A percentile compares a stretch with the other conserved stretches of the same genome.
Conservation (phyloP, 37 sponge, comb jelly and placozoan genomes). For the Hexactinellida sp. region DNA sequence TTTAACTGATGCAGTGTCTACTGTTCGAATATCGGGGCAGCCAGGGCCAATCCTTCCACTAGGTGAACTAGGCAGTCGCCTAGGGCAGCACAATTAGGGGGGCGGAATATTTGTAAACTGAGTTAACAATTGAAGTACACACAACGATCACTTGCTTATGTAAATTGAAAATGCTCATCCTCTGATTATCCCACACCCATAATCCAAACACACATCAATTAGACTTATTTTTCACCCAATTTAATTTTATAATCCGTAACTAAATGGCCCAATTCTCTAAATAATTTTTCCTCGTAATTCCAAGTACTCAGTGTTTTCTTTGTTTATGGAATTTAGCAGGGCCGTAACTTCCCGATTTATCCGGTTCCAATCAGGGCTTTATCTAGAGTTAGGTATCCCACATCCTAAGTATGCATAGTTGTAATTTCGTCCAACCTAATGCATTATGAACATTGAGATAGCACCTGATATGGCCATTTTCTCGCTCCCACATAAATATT, state of each 20-base stretch:
- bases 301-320: constrained; percentile 11
- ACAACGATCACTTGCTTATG: constrained; percentile 13
- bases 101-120: constrained; percentile 13
- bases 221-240: constrained; percentile 17
- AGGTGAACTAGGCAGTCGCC: constrained; percentile 18
- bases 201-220: constrained; percentile 17
- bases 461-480: too few species aligned
- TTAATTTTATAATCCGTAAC: constrained; percentile 10
- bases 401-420: too few species aligned
- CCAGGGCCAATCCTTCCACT: constrained; percentile 15
- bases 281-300: constrained; percentile 15
- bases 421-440: too few species aligned
- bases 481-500: too few species aligned
- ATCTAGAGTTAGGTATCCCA: too few species aligned
- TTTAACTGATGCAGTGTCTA: too few species aligned
- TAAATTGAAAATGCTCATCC: constrained; percentile 18
- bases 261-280: constrained; percentile 15
- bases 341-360: constrained; percentile 19
- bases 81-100: constrained; percentile 12
- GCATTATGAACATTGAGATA: too few species aligned
- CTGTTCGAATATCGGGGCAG: too few species aligned
- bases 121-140: constrained; percentile 16
- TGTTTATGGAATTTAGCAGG: constrained; percentile 7
- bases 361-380: too few species aligned
- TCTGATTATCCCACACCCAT: constrained; percentile 18